Conservation (phyloP, 2,888 invertebrate species). For the Gymnosoma rotundatum region DNA sequence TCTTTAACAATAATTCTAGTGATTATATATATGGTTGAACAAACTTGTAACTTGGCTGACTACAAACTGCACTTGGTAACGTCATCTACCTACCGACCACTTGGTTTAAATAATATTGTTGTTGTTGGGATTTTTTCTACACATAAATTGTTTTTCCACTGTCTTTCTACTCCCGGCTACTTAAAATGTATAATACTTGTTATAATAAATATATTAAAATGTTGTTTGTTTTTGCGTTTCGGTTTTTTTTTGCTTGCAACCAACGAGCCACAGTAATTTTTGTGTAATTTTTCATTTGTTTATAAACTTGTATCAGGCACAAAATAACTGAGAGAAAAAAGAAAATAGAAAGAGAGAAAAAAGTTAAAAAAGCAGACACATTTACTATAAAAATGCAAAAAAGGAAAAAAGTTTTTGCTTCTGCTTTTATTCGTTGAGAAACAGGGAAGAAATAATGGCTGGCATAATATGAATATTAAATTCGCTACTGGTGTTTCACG, state of each 20-base stretch:
- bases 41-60: conserved; percentile 41
- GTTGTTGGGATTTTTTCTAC: conserved; percentile 6
- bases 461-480: conserved; percentile 48
- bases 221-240: conserved; percentile 18
- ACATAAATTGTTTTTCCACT: conserved; percentile 52
- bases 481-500: conserved; percentile 9
- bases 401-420: conserved; percentile 22
- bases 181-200: conserved; percentile 48
- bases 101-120: conserved; percentile 56
- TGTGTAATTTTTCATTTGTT: conserved; percentile 66
- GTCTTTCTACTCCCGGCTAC: conserved; percentile 58
- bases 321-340: conserved; percentile 16
- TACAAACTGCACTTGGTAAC: conserved; percentile 28
- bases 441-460: conserved; percentile 9
- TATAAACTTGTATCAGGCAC: conserved; percentile 59
- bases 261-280: conserved; percentile 46
- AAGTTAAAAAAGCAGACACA: too few species aligned
- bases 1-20: conserved; percentile 62
- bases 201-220: conserved; percentile 54
- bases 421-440: neutral
- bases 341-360: neutral
- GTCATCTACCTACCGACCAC: conserved; percentile 25
- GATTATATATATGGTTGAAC: conserved; percentile 62
- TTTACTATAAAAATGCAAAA: neutral
- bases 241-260: conserved; percentile 16